Evolutionary conservation across 2,888 invertebrate species (phyloP).

Genomic region (Platycheirus albimanus): DNA sequence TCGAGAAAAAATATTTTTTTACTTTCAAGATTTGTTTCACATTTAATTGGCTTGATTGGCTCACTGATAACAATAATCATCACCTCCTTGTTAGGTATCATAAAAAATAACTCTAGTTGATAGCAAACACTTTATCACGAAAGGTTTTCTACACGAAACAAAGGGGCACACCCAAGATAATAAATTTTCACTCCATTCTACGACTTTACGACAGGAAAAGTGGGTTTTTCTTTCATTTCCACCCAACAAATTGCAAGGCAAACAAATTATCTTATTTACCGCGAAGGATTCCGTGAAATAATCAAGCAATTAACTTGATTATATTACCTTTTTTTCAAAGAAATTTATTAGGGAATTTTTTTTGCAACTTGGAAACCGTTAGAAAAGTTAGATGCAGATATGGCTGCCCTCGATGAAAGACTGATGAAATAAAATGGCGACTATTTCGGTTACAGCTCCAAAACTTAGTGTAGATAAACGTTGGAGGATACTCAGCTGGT

Average conservation of each 20-base stretch:
- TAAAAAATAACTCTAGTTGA: slow-evolving; percentile 48
- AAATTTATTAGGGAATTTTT: slow-evolving; percentile 13
- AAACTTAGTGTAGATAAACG: slow-evolving; percentile 67
- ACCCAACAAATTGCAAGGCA: slow-evolving; percentile 18
- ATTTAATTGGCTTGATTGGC: slow-evolving; percentile 29
- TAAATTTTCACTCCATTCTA: slow-evolving; percentile 65
- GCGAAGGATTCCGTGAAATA: slow-evolving; percentile 24
- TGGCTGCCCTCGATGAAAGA: slow-evolving; percentile 64
- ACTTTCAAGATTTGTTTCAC: slow-evolving; percentile 44
- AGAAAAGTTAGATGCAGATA: slow-evolving; percentile 38
- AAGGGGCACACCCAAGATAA: slow-evolving; percentile 64
- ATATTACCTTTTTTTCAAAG: slow-evolving; percentile 62
- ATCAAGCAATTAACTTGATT: slow-evolving; percentile 53
- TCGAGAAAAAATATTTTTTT: slow-evolving; percentile 25
- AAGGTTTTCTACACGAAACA: slow-evolving; percentile 30
- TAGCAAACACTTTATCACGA: slow-evolving; percentile 49
- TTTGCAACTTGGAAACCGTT: slow-evolving; percentile 21
- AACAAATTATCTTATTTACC: slow-evolving; percentile 42
- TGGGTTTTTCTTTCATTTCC: slow-evolving; percentile 16
- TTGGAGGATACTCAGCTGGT: slow-evolving; percentile 46
- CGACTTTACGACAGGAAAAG: slow-evolving; percentile 23
- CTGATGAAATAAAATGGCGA: slow-evolving; percentile 73
- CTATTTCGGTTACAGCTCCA: slow-evolving; percentile 68
- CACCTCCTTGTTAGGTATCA: slow-evolving; percentile 45
- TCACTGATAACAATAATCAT: slow-evolving; percentile 66